phyloP scores from a whole-genome alignment of 2,113 vertebrate species.

The Pelusios castaneus region DNA sequence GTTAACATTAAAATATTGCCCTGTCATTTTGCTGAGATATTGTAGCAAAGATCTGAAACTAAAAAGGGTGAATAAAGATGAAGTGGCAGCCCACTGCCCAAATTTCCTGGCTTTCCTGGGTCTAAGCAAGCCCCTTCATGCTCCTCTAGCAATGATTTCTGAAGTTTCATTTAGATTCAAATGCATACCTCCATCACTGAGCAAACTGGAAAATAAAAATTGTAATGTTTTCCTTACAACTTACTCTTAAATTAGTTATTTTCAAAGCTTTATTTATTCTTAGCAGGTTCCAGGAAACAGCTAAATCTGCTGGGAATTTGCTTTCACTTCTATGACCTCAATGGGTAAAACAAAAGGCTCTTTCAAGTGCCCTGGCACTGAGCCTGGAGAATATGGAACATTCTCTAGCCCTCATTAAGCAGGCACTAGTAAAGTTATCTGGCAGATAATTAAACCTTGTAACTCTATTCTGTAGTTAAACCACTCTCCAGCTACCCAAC shows the following conservation, averaged over 20 bases:
- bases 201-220: conserved; percentile 16
- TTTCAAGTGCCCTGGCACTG: conserved; percentile 59
- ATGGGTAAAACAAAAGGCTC: conserved; percentile 64
- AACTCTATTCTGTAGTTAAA: background rate
- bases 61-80: background rate
- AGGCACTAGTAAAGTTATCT: background rate
- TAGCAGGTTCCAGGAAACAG: conserved; percentile 67
- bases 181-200: background rate
- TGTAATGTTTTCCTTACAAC: conserved; percentile 44
- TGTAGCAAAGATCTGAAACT: background rate
- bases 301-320: conserved; percentile 62
- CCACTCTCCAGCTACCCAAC: background rate
- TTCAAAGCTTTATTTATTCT: conserved; percentile 61
- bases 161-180: background rate
- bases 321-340: conserved; percentile 69
- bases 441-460: conserved; percentile 4
- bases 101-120: background rate
- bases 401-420: background rate
- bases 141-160: background rate
- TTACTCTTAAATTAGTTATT: conserved; percentile 45
- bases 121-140: background rate
- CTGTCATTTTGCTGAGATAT: background rate
- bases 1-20: background rate
- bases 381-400: background rate
- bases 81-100: background rate